Conservation (phyloP, 2,888 invertebrate species). For the Synanthedon andrenaeformis region DNA sequence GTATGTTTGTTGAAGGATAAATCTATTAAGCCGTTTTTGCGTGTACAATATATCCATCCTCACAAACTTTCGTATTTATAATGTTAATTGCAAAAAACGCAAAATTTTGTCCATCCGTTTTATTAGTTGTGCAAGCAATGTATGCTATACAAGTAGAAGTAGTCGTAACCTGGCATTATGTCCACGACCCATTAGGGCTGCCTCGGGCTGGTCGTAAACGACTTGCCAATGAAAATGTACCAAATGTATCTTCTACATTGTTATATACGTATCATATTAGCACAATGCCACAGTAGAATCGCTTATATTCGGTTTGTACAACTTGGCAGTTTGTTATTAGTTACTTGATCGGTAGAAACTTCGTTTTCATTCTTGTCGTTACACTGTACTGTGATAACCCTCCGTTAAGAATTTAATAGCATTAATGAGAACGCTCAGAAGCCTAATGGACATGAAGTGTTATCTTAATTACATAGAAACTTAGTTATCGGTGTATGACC, state of each 20-base stretch:
- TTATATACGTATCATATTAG: slow-evolving; percentile 15
- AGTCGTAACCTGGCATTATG: neutral
- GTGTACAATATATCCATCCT: too few relatives aligned
- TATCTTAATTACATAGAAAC: neutral
- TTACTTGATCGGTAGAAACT: too few relatives aligned
- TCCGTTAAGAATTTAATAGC: slow-evolving; percentile 6
- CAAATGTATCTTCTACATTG: slow-evolving; percentile 13
- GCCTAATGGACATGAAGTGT: neutral
- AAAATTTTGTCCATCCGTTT: too few relatives aligned
- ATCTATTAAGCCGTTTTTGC: too few relatives aligned
- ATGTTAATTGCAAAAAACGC: too few relatives aligned
- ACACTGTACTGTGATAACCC: neutral
- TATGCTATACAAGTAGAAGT: neutral
- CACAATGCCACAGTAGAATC: neutral
- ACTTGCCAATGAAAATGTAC: slow-evolving; percentile 21
- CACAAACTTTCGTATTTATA: too few relatives aligned
- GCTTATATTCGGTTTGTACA: too few relatives aligned
- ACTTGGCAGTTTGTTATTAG: too few relatives aligned
- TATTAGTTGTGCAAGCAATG: neutral
- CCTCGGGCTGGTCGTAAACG: slow-evolving; percentile 22
- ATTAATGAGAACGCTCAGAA: slow-evolving; percentile 3
- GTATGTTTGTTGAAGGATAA: too few relatives aligned
- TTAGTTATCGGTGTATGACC: too few relatives aligned
- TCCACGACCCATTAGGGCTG: slow-evolving; percentile 1
- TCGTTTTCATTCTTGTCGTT: too few relatives aligned